A percentile compares a stretch with the other conserved stretches of the same genome.
phyloP scores from a whole-genome alignment of 2,888 invertebrate species.

The Cacoxenus indagator region DNA sequence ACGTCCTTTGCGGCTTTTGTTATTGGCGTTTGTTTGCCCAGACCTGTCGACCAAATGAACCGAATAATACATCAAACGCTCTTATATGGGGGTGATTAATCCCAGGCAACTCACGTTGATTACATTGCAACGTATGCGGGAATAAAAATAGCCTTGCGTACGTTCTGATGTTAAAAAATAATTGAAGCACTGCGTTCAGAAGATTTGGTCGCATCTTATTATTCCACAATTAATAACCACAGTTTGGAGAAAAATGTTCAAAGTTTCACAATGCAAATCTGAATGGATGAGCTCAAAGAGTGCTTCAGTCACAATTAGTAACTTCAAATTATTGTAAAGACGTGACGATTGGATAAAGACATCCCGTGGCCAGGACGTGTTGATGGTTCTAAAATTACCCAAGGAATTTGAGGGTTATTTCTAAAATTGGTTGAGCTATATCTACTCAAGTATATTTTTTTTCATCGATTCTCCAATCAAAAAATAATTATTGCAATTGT shows the following conservation, averaged over 20 bases:
- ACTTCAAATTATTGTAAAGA: conserved; percentile 27
- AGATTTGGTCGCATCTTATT: background rate
- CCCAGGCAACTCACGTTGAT: conserved; percentile 68
- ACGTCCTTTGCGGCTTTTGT: conserved; percentile 36
- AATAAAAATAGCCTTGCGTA: conserved; percentile 21
- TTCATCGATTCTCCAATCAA: too few species aligned
- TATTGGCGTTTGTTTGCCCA: conserved; percentile 66
- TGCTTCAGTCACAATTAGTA: conserved; percentile 22
- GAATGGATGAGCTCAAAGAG: background rate
- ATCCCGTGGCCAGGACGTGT: conserved; percentile 40
- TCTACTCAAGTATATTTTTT: too few species aligned
- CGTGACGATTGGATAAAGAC: conserved; percentile 42
- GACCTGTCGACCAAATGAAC: conserved; percentile 72
- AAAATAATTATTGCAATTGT: too few species aligned
- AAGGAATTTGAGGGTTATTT: background rate
- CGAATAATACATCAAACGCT: conserved; percentile 72
- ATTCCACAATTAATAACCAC: conserved; percentile 17
- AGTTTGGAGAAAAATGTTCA: conserved; percentile 10
- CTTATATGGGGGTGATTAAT: conserved; percentile 70
- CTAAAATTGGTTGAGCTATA: background rate
- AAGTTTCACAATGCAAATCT: conserved; percentile 15
- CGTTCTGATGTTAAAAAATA: conserved; percentile 38
- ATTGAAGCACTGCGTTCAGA: conserved; percentile 31
- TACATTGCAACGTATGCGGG: conserved; percentile 56
- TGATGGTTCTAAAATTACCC: background rate